Percentiles rank a stretch among this genome's conserved stretches.
Evolutionary conservation across 2,888 invertebrate genomes (phyloP).

Genomic region (Tenodera sinensis): DNA sequence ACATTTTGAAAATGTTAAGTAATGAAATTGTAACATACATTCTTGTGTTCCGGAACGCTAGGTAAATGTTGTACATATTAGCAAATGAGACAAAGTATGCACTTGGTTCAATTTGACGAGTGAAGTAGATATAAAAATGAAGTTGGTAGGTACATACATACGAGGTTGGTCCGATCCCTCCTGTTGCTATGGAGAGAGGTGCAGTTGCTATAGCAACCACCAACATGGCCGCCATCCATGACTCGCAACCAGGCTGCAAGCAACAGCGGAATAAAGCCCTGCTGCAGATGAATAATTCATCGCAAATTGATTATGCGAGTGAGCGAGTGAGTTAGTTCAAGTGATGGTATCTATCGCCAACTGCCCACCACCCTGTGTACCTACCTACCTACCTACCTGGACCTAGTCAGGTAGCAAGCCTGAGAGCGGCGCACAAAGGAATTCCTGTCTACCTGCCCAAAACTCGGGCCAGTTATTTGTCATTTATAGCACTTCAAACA

Average conservation of each 20-base stretch:
- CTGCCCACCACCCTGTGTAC: not conserved
- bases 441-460: not conserved
- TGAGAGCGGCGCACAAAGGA: not conserved
- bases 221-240: not conserved
- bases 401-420: not conserved
- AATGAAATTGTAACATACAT: no score
- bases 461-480: not conserved
- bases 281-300: constrained; percentile 4
- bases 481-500: not conserved
- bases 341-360: not conserved
- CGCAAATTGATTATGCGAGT: constrained; percentile 13
- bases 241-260: not conserved
- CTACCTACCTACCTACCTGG: no score
- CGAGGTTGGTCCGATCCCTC: not conserved
- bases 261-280: not conserved
- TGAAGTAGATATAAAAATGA: no score
- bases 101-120: no score
- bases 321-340: no score
- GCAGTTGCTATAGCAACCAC: not conserved
- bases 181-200: not conserved
- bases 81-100: no score
- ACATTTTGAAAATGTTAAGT: no score
- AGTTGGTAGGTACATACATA: no score
- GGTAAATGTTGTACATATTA: no score
- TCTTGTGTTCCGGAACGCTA: no score